Percentiles rank a stretch among this genome's conserved stretches.
Evolutionary conservation across 1,140 invertebrate species (phyloP).

Genomic region (honey bee (Apis mellifera)): Amel_HAv3.1 CM009942.2:8356501-8357000

Average conservation of each 20-base stretch:
- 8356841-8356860: no score
- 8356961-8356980: no score
- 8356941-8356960: background rate
- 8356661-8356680: background rate
- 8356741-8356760: background rate
- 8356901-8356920: background rate
- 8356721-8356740: background rate
- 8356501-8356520: background rate
- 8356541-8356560: background rate
- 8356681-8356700: background rate
- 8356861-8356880: no score
- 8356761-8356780: no score
- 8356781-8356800: no score
- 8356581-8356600: background rate
- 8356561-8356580: background rate
- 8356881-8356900: no score
- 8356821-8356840: no score
- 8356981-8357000: background rate
- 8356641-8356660: background rate
- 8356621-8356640: background rate
- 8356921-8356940: background rate
- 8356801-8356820: no score
- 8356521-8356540: background rate
- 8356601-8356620: background rate
- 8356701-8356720: background rate